Percentiles rank a stretch among this genome's conserved stretches.
Evolutionary conservation across 2,797 vertebrate species (phyloP).

Genomic region (Picus viridis): DNA sequence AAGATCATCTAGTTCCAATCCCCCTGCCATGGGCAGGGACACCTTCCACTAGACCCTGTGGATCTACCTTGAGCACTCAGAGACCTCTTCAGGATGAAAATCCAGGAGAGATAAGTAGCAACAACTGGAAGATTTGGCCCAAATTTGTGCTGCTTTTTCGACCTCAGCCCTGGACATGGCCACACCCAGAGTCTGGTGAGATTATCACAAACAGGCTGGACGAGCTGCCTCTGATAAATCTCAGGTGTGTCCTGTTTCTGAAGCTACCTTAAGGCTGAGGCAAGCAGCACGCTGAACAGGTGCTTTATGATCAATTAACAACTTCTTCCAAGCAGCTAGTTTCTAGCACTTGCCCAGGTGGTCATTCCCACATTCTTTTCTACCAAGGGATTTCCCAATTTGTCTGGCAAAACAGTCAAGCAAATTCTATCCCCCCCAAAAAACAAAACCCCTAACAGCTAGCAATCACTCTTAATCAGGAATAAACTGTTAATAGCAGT

Average conservation of each 20-base stretch:
- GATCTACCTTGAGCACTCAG: not conserved
- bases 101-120: not conserved
- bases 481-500: not conserved
- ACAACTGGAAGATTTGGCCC: not conserved
- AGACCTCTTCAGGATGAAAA: not conserved
- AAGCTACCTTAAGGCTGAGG: not conserved
- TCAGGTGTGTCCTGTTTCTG: not conserved
- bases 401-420: not conserved
- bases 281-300: not conserved
- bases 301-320: not conserved
- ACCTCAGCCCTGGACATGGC: not conserved
- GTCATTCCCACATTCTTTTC: not conserved
- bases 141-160: not conserved
- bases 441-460: not conserved
- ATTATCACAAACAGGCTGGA: slow-evolving; percentile 7
- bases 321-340: not conserved
- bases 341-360: not conserved
- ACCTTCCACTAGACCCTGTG: too few relatives aligned
- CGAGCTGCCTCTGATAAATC: not conserved
- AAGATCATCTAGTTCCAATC: too few relatives aligned
- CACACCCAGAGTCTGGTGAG: not conserved
- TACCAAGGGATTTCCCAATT: not conserved
- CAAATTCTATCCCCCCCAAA: not conserved
- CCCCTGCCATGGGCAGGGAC: too few relatives aligned
- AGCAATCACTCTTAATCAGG: not conserved